Evolutionary conservation across 2,797 vertebrate species (phyloP).

Genomic region (Nannoperca australis): DNA sequence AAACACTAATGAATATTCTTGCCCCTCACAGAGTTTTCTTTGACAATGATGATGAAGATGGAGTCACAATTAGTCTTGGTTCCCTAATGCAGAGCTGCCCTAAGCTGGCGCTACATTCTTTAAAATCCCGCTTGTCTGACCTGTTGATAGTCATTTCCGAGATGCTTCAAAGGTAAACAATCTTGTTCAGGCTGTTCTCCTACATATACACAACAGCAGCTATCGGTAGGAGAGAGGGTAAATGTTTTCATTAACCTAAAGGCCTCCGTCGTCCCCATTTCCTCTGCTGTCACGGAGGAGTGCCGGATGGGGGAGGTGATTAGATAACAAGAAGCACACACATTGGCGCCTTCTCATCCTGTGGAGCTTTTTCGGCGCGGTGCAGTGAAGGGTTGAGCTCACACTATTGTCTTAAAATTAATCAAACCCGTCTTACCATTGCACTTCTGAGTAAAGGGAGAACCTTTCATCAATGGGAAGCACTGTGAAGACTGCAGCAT

Average conservation of each 20-base stretch:
- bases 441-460: background rate
- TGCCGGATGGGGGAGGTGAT: constrained; percentile 68
- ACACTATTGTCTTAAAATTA: constrained; percentile 14
- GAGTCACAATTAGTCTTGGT: background rate
- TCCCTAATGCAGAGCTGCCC: background rate
- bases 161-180: constrained; percentile 55
- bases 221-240: constrained; percentile 69
- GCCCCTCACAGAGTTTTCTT: background rate
- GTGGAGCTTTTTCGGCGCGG: constrained; percentile 61
- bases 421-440: constrained; percentile 1
- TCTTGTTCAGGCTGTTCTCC: constrained; percentile 61
- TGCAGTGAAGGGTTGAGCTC: constrained; percentile 52
- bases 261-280: constrained; percentile 78
- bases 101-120: constrained; percentile 15
- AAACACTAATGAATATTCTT: background rate
- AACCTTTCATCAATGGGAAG: background rate
- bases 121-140: constrained; percentile 46
- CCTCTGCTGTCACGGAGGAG: constrained; percentile 76
- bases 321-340: constrained; percentile 77
- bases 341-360: constrained; percentile 81
- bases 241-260: constrained; percentile 79
- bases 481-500: background rate
- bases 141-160: constrained; percentile 44
- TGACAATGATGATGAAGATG: background rate
- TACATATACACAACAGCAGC: constrained; percentile 64